Evolutionary conservation across 2,113 vertebrate species (phyloP), one percentile per base, ranked within the genome.

Genomic region (Corythoichthys haematopterus): DNA sequence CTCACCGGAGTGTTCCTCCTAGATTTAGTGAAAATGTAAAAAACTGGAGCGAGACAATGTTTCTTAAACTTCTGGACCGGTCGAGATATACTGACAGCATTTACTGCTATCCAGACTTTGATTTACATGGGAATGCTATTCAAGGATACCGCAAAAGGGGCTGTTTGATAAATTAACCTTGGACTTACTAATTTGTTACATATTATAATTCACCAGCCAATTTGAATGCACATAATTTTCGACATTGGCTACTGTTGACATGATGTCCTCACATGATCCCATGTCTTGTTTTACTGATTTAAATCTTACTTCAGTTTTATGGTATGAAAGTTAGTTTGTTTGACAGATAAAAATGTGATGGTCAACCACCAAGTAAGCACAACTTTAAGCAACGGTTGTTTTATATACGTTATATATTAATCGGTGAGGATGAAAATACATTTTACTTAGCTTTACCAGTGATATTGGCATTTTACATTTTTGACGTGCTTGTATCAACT

Each of bases 1-100:
- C 71, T 78, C 66, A 79, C 53, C 53, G 77, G 84, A 80, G 81
- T 85, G 84, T 89, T 87, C 62, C 84, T 87, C 70, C 46, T 61
- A 66, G 43, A 85, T 68, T 78, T 74, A 81, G 84, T 84, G 82
- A 87, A 85, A 86, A 57, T 79, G 68, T 40, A 0, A 70, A 80
- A 80, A 66, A 72, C 76, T 75, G 73, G 57, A 79, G 57, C 55
- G 68, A 80, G 61, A 72, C 46, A 51, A 36, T 37, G 28, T 69
- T 80, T 80, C 36, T 78, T 52, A 68, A 73, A 66, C 58, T 57
- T 40, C 53, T 45, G 77, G 55, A 59, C 50, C 59, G 70, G 66
- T 75, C 61, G 57, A 63, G 67, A 70, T 52, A 38, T 28, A 74
- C 67, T 70, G 69, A 80, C 3, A 47, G 71, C 47, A 64, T 79